Evolutionary conservation across 2,888 invertebrate genomes (phyloP).

Genomic region (Drosophila robusta): DNA sequence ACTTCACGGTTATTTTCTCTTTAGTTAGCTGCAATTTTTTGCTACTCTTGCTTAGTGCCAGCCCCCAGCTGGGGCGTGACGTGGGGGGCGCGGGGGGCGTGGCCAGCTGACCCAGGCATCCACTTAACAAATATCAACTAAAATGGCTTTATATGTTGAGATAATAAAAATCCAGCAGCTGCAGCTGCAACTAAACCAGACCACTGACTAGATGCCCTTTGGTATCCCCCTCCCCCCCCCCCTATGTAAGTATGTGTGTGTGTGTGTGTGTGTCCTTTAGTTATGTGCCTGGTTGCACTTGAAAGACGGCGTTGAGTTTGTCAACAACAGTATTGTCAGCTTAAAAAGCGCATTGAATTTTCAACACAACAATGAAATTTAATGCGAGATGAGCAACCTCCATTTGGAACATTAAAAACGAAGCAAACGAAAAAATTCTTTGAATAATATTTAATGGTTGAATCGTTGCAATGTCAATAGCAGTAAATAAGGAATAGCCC

Average conservation of each 20-base stretch:
- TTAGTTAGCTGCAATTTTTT: slow-evolving; percentile 58
- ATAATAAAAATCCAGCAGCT: slow-evolving; percentile 67
- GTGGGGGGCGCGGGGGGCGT: slow-evolving; percentile 16
- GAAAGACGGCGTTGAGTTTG: slow-evolving; percentile 23
- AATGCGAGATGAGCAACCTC: slow-evolving; percentile 7
- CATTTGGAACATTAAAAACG: slow-evolving; percentile 9
- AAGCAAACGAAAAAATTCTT: neutral
- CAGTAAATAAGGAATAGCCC: slow-evolving; percentile 5
- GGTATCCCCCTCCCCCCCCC: neutral
- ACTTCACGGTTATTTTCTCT: slow-evolving; percentile 78
- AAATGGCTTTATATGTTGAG: slow-evolving; percentile 73
- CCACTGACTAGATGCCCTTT: slow-evolving; percentile 19
- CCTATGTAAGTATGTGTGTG: neutral
- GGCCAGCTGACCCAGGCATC: slow-evolving; percentile 55
- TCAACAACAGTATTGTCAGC: slow-evolving; percentile 33
- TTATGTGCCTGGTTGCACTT: slow-evolving; percentile 37
- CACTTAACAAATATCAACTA: slow-evolving; percentile 69
- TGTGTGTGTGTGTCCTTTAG: slow-evolving; percentile 19
- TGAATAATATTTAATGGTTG: neutral
- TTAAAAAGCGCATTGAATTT: slow-evolving; percentile 40
- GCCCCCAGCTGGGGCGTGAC: neutral
- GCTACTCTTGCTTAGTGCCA: slow-evolving; percentile 14
- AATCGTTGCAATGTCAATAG: slow-evolving; percentile 7
- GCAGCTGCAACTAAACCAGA: slow-evolving; percentile 29
- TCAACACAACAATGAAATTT: slow-evolving; percentile 31